phyloP scores from a whole-genome alignment of 2,888 invertebrate species.

The Serripes groenlandicus region DNA sequence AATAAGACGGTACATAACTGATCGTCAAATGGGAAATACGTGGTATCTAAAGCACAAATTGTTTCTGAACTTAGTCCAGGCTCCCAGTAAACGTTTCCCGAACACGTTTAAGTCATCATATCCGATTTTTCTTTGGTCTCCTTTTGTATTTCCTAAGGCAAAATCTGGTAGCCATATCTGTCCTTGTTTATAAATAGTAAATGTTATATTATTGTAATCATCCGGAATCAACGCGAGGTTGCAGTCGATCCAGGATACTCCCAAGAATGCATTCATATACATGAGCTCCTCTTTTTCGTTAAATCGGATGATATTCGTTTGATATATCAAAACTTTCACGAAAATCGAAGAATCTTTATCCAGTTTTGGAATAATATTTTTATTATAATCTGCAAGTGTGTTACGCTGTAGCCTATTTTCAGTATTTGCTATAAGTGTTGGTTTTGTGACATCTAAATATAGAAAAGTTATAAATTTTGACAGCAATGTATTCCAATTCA shows the following conservation, averaged over 20 bases:
- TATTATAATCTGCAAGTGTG: constrained; percentile 1
- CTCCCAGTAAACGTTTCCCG: background rate
- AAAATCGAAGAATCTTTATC: background rate
- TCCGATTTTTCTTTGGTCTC: background rate
- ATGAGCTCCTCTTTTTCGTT: constrained; percentile 1
- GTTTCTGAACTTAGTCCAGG: background rate
- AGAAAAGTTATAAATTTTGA: no score
- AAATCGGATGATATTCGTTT: constrained; percentile 1
- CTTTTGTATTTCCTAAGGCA: background rate
- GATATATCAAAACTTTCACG: background rate
- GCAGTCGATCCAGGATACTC: background rate
- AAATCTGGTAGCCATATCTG: constrained; percentile 11
- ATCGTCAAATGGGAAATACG: constrained; percentile 16
- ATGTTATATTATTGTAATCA: background rate
- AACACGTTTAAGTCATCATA: background rate
- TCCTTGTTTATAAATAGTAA: constrained; percentile 8
- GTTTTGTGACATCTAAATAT: no score
- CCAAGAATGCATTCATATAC: background rate
- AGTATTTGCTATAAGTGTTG: background rate
- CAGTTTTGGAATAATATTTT: background rate
- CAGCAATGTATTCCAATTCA: no score
- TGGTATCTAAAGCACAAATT: background rate
- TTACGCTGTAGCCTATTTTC: background rate
- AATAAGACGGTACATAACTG: background rate
- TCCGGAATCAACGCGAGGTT: background rate